Percentiles rank a stretch among this genome's conserved stretches.
Evolutionary conservation across 2,113 vertebrate species (phyloP).

Genomic region (Girardinichthys multiradiatus): DNA sequence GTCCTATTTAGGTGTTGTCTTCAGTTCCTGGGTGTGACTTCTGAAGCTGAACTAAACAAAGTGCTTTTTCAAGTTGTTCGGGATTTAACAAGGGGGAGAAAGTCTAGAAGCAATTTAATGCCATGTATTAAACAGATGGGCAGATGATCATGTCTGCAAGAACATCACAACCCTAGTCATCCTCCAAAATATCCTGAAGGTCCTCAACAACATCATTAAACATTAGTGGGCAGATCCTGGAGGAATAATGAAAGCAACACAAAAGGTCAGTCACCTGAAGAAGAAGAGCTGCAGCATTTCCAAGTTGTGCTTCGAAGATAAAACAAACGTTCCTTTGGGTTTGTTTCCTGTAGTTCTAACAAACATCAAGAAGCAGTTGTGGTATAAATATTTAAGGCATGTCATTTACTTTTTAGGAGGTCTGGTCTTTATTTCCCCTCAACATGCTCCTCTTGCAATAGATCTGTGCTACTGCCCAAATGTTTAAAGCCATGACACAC

Average conservation of each 20-base stretch:
- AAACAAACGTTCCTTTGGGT: not conserved
- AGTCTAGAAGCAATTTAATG: not conserved
- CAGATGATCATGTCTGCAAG: not conserved
- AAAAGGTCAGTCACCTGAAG: not conserved
- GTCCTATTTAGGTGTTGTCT: not conserved
- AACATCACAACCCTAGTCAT: too few relatives aligned
- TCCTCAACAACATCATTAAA: not conserved
- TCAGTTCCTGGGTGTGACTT: not conserved
- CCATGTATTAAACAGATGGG: not conserved
- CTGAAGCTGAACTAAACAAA: not conserved
- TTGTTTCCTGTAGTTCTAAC: not conserved
- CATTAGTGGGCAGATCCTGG: not conserved
- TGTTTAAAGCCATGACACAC: not conserved
- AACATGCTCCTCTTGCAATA: not conserved
- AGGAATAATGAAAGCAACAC: not conserved
- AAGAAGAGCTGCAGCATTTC: not conserved
- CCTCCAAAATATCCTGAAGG: too few relatives aligned
- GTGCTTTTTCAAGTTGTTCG: too few relatives aligned
- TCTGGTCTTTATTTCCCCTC: not conserved
- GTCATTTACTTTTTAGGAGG: not conserved
- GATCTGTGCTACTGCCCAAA: not conserved
- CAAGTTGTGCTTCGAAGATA: not conserved
- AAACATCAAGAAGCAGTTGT: not conserved
- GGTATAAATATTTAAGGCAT: not conserved
- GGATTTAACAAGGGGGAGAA: not conserved